Percentiles rank a stretch among this genome's conserved stretches.
Conservation (phyloP, 2,113 vertebrate species). For the Notarius lentiginosus region DNA sequence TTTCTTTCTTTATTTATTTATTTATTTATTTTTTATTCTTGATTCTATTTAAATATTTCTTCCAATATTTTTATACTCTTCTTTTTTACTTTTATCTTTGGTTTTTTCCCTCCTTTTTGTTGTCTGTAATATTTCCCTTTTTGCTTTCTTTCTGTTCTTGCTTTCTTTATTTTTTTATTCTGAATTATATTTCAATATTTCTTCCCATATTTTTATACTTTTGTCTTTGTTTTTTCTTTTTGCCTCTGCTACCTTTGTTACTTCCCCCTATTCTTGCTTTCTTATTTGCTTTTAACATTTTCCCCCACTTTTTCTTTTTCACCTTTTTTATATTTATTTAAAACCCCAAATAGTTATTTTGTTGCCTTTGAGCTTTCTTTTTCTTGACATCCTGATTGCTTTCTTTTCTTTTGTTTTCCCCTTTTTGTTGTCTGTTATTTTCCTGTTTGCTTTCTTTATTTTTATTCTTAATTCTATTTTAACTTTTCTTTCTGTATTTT, state of each 20-base stretch:
- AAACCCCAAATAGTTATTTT: neutral
- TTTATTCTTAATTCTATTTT: no score
- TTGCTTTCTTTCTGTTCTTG: neutral
- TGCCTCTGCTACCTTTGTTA: neutral
- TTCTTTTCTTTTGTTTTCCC: neutral
- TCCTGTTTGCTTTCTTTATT: no score
- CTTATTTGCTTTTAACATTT: neutral
- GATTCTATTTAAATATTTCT: no score
- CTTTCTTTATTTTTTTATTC: neutral
- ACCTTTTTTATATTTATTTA: neutral
- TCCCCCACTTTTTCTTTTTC: neutral
- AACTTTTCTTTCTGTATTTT: no score
- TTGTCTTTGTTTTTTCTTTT: neutral
- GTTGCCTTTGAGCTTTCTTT: no score
- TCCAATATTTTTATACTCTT: no score
- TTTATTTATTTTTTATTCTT: no score
- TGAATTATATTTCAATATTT: neutral
- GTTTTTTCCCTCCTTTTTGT: neutral
- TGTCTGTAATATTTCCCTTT: no score
- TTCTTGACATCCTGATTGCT: no score
- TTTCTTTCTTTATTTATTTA: rapidly evolving
- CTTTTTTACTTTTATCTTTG: no score
- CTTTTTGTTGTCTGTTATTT: no score
- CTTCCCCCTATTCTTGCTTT: neutral
- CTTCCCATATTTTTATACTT: no score